A percentile compares a stretch with the other conserved stretches of the same genome.
These are phyloP conservation scores for Piprites chloris DNA, from an alignment of 2,113 vertebrate genomes.

Conservation along the genomic window DNA sequence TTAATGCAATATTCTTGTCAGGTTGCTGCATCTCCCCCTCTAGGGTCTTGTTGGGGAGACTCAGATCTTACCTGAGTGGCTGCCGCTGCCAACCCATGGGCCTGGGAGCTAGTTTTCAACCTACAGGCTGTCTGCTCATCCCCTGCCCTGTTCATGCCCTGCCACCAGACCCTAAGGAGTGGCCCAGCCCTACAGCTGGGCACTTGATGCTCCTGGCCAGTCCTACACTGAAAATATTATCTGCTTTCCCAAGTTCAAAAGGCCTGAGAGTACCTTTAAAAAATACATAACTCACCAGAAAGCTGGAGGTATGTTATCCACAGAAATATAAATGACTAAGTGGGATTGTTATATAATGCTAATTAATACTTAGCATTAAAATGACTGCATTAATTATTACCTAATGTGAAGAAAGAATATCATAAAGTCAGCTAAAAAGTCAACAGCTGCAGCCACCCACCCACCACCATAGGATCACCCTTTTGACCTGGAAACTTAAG, in stretches of 20 bases:
- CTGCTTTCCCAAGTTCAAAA: rapidly evolving
- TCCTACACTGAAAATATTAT: not conserved
- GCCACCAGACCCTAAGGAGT: not conserved
- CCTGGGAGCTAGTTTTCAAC: rapidly evolving
- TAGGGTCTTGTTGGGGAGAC: rapidly evolving
- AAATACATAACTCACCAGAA: not conserved
- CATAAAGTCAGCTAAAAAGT: not conserved
- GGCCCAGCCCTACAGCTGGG: no score
- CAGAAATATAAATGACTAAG: not conserved
- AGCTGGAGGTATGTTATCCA: not conserved
- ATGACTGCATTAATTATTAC: not conserved
- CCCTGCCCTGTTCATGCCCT: no score
- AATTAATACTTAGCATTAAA: not conserved
- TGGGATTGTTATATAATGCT: rapidly evolving
- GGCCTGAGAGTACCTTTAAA: not conserved
- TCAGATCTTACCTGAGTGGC: not conserved
- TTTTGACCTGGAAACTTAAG: not conserved
- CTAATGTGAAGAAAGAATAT: not conserved
- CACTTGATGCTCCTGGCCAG: not conserved
- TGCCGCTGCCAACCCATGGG: rapidly evolving
- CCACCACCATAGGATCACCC: not conserved
- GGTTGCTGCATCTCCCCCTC: rapidly evolving
- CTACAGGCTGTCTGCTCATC: no score
- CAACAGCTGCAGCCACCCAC: not conserved
- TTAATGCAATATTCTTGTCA: not conserved